Conservation (phyloP, 2,797 vertebrate species). For the Hydrocynus forskahlii region DNA sequence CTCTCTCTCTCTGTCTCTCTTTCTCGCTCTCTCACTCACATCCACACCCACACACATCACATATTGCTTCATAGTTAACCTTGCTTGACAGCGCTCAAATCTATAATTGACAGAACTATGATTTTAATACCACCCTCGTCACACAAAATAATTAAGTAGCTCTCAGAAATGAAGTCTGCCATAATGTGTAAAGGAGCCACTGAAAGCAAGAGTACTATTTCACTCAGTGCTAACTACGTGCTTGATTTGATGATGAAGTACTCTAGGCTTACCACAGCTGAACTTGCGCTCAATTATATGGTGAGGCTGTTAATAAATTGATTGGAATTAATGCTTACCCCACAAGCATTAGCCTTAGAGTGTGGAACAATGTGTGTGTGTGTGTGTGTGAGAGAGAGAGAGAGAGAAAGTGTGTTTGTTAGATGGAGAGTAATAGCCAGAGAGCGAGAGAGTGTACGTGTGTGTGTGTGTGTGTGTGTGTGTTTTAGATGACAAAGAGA, state of each 20-base stretch:
- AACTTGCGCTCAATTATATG: slow-evolving; percentile 73
- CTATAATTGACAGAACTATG: slow-evolving; percentile 66
- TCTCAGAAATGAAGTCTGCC: slow-evolving; percentile 76
- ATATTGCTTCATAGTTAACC: slow-evolving; percentile 61
- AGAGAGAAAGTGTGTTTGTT: not conserved
- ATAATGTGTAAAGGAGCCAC: slow-evolving; percentile 72
- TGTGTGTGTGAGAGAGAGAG: not conserved
- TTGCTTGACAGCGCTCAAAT: slow-evolving; percentile 54
- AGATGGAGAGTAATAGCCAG: not conserved
- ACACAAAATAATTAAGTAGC: slow-evolving; percentile 63
- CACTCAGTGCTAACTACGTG: slow-evolving; percentile 68
- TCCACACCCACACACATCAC: slow-evolving; percentile 41
- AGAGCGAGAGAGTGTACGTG: not conserved
- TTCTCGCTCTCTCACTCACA: slow-evolving; percentile 7
- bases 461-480: slow-evolving; percentile 20
- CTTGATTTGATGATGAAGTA: slow-evolving; percentile 80
- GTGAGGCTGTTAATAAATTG: slow-evolving; percentile 73
- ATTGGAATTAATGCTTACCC: slow-evolving; percentile 77
- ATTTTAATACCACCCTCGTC: slow-evolving; percentile 67
- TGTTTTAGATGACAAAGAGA: slow-evolving; percentile 19
- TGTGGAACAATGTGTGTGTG: slow-evolving; percentile 62
- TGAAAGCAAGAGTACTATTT: slow-evolving; percentile 59
- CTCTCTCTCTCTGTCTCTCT: not conserved
- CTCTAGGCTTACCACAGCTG: slow-evolving; percentile 73
- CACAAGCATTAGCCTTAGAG: slow-evolving; percentile 72